phyloP scores from a whole-genome alignment of 2,888 invertebrate genomes.

The Lasioglossum pauxillum region DNA sequence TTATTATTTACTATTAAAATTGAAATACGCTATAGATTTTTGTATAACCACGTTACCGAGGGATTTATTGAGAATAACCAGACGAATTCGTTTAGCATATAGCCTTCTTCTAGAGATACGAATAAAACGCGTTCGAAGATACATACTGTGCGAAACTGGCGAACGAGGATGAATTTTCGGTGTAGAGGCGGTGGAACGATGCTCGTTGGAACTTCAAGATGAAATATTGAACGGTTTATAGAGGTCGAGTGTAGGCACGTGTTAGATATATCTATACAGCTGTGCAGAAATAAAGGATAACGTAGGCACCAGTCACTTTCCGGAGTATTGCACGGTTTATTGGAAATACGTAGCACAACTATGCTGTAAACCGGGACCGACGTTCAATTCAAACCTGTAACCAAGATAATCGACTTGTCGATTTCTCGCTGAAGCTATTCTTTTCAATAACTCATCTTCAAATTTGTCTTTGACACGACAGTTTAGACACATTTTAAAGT shows the following conservation, averaged over 20 bases:
- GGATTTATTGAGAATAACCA: background rate
- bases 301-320: slow-evolving; percentile 21
- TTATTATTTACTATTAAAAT: too few relatives aligned
- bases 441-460: background rate
- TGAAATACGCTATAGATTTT: too few relatives aligned
- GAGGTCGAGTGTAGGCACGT: slow-evolving; percentile 73
- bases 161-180: slow-evolving; percentile 11
- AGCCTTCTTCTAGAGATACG: background rate
- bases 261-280: slow-evolving; percentile 29
- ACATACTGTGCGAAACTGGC: background rate
- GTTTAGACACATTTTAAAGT: too few relatives aligned
- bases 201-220: slow-evolving; percentile 57
- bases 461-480: background rate
- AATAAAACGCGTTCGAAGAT: background rate
- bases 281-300: slow-evolving; percentile 24
- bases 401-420: background rate
- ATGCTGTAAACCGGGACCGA: background rate
- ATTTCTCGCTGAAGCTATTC: background rate
- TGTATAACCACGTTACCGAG: background rate
- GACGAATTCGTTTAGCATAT: background rate
- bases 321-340: slow-evolving; percentile 36
- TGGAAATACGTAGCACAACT: slow-evolving; percentile 13
- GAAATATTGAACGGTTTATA: slow-evolving; percentile 70
- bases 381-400: background rate
- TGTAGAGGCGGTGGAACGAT: slow-evolving; percentile 9